Evolutionary conservation across 1,140 invertebrate species (phyloP), one percentile per base, ranked within the genome.

Genomic region (Elysia chlorotica): DNA sequence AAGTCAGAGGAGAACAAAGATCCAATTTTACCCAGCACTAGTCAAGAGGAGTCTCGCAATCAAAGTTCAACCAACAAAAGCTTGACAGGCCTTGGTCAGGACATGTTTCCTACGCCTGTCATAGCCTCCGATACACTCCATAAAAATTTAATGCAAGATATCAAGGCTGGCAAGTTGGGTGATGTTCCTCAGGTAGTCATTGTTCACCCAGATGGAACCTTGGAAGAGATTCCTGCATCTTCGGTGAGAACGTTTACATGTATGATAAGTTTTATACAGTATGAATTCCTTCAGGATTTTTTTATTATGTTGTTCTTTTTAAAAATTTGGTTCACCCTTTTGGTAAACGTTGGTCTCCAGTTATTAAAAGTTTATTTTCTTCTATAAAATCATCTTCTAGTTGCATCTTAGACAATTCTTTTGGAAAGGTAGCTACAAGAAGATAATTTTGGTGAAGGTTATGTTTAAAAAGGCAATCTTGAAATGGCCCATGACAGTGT

Each of bases 141-240:
- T 35, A 80, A 78, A 28, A 81, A 80, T 59, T 54, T 85, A 62
- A 74, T 83, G 38, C 78, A 78, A 36, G 83, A 85, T 28, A 80
- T 82, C 74, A 77, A 78, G 31, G 82, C 80, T 36, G 83, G 83
- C 10, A 82, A 82, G 28, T 76, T 85, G 4, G 82, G 82, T 0
- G 71, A 79, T 31, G 77, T 79, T 0, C 82, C 81, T 0, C 83
- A 83, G 65, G 82, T 85, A 2, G 83, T 85, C 33, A 82, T 85
- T 65, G 83, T 85, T 31, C 83, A 85, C 65, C 82, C 82, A 30
- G 81, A 85, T 71, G 83, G 83, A 6, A 68, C 79, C 0, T 78
- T 84, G 23, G 83, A 85, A 62, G 83, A 85, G 68, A 80, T 85
- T 14, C 82, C 83, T 5, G 75, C 79, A 37, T 48, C 25, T 19